Conservation (phyloP, 2,888 invertebrate species). For the Lamellibrachia satsuma region DNA sequence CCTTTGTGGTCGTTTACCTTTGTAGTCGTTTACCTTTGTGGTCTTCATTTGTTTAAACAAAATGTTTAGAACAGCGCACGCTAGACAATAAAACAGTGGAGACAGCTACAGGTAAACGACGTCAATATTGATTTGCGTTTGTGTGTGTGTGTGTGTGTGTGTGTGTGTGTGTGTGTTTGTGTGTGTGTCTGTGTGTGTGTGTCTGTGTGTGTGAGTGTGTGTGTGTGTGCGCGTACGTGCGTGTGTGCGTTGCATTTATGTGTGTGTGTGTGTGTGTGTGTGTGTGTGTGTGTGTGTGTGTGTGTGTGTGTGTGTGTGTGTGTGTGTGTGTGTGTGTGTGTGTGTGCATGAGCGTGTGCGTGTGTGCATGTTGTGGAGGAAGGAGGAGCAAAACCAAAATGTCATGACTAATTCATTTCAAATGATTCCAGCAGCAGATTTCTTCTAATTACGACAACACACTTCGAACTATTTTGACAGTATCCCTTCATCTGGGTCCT, state of each 20-base stretch:
- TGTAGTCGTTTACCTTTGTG: too few relatives aligned
- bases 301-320: conserved; percentile 25
- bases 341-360: not conserved
- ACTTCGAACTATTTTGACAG: not conserved
- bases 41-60: too few relatives aligned
- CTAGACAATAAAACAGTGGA: too few relatives aligned
- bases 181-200: conserved; percentile 29
- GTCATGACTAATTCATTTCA: not conserved
- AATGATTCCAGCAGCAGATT: not conserved
- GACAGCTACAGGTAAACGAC: too few relatives aligned
- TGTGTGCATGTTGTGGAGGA: too few relatives aligned
- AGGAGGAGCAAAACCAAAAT: not conserved
- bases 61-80: too few relatives aligned
- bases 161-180: conserved; percentile 20
- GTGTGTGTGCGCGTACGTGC: conserved; percentile 26
- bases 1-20: too few relatives aligned
- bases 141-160: conserved; percentile 25
- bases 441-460: not conserved
- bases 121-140: too few relatives aligned
- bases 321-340: conserved; percentile 26
- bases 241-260: conserved; percentile 29
- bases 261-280: conserved; percentile 29
- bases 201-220: conserved; percentile 31
- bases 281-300: conserved; percentile 29
- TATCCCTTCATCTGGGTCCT: not conserved